These are phyloP conservation scores for Aporophyla nigra DNA, from an alignment of 2,888 invertebrate species.

Conservation along the genomic window DNA sequence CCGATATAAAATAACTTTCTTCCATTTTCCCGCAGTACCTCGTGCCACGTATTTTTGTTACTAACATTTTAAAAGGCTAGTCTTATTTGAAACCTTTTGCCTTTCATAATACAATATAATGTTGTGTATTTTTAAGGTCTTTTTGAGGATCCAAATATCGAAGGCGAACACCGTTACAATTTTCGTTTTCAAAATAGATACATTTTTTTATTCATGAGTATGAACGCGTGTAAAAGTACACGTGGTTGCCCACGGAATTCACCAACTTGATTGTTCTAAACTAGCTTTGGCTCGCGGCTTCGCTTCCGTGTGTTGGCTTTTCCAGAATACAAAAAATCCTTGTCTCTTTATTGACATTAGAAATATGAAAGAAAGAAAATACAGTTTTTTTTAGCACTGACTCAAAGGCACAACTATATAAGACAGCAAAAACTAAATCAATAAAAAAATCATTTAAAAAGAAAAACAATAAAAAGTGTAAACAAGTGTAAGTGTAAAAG, in stretches of 20 bases:
- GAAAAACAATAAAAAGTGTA: too few species aligned
- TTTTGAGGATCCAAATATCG: background rate
- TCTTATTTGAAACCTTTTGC: slow-evolving; percentile 21
- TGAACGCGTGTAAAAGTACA: background rate
- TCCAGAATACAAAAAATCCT: background rate
- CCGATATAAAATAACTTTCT: slow-evolving; percentile 3
- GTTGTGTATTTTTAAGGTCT: background rate
- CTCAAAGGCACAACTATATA: too few species aligned
- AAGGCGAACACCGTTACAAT: background rate
- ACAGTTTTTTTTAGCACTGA: too few species aligned
- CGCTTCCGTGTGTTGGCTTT: background rate
- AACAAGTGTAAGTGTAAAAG: too few species aligned
- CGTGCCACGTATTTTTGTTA: slow-evolving; percentile 6
- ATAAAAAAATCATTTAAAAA: too few species aligned
- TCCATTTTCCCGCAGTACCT: background rate
- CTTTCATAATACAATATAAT: background rate
- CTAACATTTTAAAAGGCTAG: slow-evolving; percentile 2
- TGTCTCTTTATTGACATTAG: background rate
- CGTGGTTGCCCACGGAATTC: background rate
- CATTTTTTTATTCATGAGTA: background rate
- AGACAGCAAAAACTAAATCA: too few species aligned
- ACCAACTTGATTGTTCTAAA: background rate
- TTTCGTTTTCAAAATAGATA: background rate
- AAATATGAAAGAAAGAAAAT: too few species aligned
- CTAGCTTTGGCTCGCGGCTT: background rate